A percentile compares a stretch with the other conserved stretches of the same genome.
phyloP scores from a whole-genome alignment of 1,140 invertebrate genomes.

The Drosophila baimaii region DNA sequence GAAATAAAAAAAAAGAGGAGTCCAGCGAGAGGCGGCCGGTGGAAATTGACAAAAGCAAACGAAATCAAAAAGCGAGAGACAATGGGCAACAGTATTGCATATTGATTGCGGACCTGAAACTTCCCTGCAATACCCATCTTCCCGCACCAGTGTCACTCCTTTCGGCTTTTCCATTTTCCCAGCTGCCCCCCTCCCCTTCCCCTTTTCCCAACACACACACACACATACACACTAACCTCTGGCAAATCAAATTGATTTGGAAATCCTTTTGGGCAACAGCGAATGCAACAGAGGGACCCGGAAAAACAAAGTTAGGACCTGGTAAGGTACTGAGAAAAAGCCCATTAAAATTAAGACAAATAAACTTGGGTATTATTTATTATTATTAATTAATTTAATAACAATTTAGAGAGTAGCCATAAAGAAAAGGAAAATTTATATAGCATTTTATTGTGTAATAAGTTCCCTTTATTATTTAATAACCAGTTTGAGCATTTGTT shows the following conservation, averaged over 20 bases:
- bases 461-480: no score
- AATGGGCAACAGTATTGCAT: conserved; percentile 75
- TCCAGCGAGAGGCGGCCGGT: conserved; percentile 31
- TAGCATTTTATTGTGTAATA: no score
- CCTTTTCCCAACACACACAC: not conserved
- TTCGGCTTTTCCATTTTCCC: conserved; percentile 9
- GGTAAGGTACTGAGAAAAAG: not conserved
- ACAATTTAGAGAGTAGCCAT: not conserved
- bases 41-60: conserved; percentile 79
- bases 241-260: conserved; percentile 78
- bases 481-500: no score
- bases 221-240: conserved; percentile 26
- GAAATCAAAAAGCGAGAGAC: conserved; percentile 74
- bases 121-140: conserved; percentile 9
- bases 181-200: no score
- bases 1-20: not conserved
- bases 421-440: not conserved
- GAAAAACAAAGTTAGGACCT: conserved; percentile 19
- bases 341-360: not conserved
- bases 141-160: not conserved
- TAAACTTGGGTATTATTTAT: not conserved
- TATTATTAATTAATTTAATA: not conserved
- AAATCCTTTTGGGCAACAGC: conserved; percentile 66
- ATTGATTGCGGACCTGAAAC: conserved; percentile 69
- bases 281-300: conserved; percentile 35